Base-by-base conservation (phyloP, 2,113 vertebrate genomes). In the Protomyctophum bolini region DNA sequence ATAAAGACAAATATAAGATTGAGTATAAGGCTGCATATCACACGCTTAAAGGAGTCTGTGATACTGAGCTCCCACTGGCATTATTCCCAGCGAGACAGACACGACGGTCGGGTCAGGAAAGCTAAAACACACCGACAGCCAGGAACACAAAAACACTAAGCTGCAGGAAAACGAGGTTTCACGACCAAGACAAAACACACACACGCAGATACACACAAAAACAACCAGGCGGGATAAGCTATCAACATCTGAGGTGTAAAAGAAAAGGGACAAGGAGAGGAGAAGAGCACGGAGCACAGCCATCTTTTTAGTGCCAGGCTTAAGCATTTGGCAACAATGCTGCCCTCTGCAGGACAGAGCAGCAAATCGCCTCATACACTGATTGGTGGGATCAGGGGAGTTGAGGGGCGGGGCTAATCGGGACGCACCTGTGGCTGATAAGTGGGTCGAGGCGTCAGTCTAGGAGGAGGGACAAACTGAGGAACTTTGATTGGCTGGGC, bases 381-480 rank as follows among this genome's bases (percentile, higher is more conserved):
- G 83, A 59, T 88, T 72, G 86, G 80, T 79, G 79, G 72, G 80
- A 80, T 81, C 73, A 75, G 82, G 88, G 21, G 84, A 41, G 80
- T 80, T 45, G 78, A 41, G 83, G 90, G 88, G 87, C 84, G 85
- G 86, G 86, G 68, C 91, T 89, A 81, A 88, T 81, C 81, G 72
- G 79, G 89, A 95, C 96, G 93, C 90, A 98, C 97, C 95, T 99
- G 97, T 89, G 96, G 97, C 92, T 97, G 96, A 90, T 95, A 97
- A 92, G 95, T 95, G 89, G 97, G 97, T 84, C 96, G 97, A 92
- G 97, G 96, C 92, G 94, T 99, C 90, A 98, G 95, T 94, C 97
- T 95, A 90, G 97, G 96, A 95, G 97, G 97, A 91, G 96, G 96
- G 88, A 98, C 97, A 95, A 99, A 99, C 92, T 99, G 97, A 91